Conservation (phyloP, 1,140 invertebrate species). For the Penaeus chinensis region DNA sequence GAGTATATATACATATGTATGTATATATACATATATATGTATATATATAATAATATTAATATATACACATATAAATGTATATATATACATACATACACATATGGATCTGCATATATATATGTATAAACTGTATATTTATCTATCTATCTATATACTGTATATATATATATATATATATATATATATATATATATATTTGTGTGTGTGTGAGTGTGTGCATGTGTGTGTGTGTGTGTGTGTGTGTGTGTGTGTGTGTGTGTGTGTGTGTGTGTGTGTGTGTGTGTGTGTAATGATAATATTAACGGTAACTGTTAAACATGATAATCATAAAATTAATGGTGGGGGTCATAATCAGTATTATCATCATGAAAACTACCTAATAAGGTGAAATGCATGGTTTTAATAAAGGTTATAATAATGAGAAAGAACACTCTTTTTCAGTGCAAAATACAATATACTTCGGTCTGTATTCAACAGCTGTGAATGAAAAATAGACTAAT, state of each 20-base stretch:
- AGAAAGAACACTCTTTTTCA: no score
- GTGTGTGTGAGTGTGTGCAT: no score
- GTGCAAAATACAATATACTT: no score
- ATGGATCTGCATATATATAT: background rate
- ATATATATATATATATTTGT: constrained; percentile 5
- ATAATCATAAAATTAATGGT: no score
- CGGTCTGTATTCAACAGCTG: no score
- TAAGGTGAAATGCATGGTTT: no score
- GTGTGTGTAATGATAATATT: background rate
- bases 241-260: background rate
- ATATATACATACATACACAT: background rate
- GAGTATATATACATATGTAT: background rate
- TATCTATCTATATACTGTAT: background rate
- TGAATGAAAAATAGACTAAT: no score
- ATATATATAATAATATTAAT: background rate
- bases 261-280: no score
- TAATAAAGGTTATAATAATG: no score
- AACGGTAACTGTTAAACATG: background rate
- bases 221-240: background rate
- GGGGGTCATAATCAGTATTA: no score
- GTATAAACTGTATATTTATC: background rate
- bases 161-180: background rate
- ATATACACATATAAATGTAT: background rate
- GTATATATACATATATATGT: background rate
- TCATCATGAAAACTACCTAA: no score